These are phyloP conservation scores for Bimastos eiseni DNA, from an alignment of 2,888 invertebrate genomes.

Conservation along the genomic window DNA sequence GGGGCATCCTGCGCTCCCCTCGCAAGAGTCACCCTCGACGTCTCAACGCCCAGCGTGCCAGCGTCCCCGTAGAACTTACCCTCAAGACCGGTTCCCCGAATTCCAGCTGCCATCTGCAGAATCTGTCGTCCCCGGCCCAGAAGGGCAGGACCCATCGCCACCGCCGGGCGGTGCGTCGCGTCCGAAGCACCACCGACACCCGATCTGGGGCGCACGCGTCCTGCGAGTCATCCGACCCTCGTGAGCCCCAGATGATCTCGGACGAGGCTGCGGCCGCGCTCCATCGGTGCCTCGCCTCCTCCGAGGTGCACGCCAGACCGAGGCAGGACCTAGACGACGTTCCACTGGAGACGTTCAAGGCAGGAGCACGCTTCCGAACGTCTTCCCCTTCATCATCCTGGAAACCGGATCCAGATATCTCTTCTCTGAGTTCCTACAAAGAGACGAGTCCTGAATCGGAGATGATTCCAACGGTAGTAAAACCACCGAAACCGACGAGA, in stretches of 20 bases:
- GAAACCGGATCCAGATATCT: slow-evolving; percentile 28
- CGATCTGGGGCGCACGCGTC: background rate
- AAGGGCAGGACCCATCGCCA: slow-evolving; percentile 35
- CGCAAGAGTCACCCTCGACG: background rate
- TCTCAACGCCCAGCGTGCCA: background rate
- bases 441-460: slow-evolving; percentile 42
- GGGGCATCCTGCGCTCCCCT: background rate
- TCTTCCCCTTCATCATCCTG: background rate
- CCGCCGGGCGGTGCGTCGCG: slow-evolving; percentile 49
- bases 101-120: slow-evolving; percentile 67
- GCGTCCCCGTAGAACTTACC: background rate
- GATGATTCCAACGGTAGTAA: background rate
- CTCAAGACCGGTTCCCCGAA: slow-evolving; percentile 63
- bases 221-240: slow-evolving; percentile 29
- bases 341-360: background rate
- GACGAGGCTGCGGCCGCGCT: background rate
- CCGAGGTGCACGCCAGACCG: background rate
- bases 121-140: background rate
- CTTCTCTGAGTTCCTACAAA: slow-evolving; percentile 41
- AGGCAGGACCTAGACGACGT: background rate
- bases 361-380: background rate
- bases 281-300: background rate
- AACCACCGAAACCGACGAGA: background rate
- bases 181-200: slow-evolving; percentile 52
- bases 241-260: slow-evolving; percentile 32